phyloP scores from a whole-genome alignment of 2,113 vertebrate genomes.

The Lipotes vexillifer region DNA sequence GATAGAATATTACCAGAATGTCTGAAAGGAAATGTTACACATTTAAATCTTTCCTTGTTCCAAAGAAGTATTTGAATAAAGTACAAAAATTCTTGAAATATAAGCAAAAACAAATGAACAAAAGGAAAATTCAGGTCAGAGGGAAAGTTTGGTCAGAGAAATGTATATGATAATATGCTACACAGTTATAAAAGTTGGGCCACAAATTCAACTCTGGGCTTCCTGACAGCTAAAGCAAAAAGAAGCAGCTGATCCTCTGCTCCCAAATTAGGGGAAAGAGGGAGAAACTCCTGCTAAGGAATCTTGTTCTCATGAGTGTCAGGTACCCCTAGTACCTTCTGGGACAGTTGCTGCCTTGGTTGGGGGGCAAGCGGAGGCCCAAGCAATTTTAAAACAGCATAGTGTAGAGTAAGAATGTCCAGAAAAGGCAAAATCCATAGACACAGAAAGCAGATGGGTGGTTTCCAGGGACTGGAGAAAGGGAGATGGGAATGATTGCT shows the following conservation, averaged over 20 bases:
- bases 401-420: neutral
- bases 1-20: neutral
- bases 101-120: neutral
- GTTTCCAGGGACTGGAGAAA: neutral
- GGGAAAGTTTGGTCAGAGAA: neutral
- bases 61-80: neutral
- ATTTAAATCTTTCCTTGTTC: neutral
- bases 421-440: neutral
- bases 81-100: neutral
- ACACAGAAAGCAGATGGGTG: neutral
- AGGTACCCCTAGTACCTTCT: neutral
- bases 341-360: neutral
- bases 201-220: neutral
- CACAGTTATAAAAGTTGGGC: neutral
- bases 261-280: neutral
- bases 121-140: neutral
- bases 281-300: neutral
- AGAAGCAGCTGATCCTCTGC: neutral
- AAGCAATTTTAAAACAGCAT: neutral
- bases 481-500: neutral
- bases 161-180: neutral
- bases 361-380: neutral
- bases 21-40: neutral
- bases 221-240: neutral
- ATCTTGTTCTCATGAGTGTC: neutral